Evolutionary conservation across 2,797 vertebrate species (phyloP).

Genomic region (Xenentodon cancila): DNA sequence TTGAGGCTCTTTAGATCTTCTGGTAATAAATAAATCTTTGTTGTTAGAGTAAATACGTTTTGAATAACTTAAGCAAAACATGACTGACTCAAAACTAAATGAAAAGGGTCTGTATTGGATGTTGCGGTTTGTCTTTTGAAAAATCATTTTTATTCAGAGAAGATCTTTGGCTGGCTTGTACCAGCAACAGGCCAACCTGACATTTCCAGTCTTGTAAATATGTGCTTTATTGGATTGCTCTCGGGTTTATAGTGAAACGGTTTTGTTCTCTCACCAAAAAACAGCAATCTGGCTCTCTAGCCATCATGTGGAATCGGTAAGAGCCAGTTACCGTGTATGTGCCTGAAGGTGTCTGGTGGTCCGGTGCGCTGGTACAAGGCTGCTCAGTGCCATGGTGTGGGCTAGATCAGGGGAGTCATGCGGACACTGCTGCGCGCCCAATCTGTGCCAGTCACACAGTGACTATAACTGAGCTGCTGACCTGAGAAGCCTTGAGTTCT

Average conservation of each 20-base stretch:
- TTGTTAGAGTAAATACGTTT: constrained; percentile 27
- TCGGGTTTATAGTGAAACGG: constrained; percentile 30
- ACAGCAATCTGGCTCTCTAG: constrained; percentile 54
- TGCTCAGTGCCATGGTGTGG: constrained; percentile 81
- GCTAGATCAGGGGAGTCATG: constrained; percentile 83
- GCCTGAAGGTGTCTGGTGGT: constrained; percentile 67
- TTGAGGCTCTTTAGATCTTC: not conserved
- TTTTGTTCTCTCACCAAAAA: constrained; percentile 47
- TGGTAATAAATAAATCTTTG: constrained; percentile 24
- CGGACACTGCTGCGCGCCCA: constrained; percentile 75
- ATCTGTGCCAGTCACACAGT: constrained; percentile 86
- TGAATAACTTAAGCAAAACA: no score
- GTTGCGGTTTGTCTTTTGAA: constrained; percentile 52
- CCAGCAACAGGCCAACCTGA: constrained; percentile 16
- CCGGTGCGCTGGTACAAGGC: constrained; percentile 75
- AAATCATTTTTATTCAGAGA: constrained; percentile 41
- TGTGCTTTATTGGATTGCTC: constrained; percentile 14
- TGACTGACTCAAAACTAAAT: no score
- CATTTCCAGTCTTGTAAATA: constrained; percentile 32
- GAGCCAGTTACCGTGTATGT: constrained; percentile 61
- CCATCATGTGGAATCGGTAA: constrained; percentile 54
- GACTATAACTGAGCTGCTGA: constrained; percentile 83
- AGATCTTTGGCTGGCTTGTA: constrained; percentile 10
- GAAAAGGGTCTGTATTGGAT: constrained; percentile 49
- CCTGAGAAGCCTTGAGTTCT: constrained; percentile 77